A percentile compares a stretch with the other conserved stretches of the same genome.
These are phyloP conservation scores for Thalassarche chlororhynchos DNA, from an alignment of 2,113 vertebrate species.

Conservation along the genomic window DNA sequence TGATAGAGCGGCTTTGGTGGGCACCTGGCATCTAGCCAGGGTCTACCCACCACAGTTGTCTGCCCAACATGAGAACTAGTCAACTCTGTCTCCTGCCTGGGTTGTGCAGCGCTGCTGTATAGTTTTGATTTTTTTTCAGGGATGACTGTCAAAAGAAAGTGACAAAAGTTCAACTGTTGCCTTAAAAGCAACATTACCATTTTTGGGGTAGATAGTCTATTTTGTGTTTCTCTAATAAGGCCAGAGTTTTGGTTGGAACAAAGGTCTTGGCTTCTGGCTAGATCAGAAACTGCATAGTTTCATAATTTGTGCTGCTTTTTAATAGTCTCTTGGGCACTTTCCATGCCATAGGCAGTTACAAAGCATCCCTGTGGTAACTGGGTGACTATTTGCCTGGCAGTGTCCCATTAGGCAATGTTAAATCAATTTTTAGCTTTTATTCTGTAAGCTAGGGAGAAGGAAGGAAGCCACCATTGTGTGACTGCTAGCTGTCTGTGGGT, in stretches of 20 bases:
- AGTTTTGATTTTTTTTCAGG: background rate
- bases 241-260: background rate
- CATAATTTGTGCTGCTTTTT: background rate
- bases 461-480: background rate
- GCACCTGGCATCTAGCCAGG: no score
- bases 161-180: background rate
- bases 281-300: background rate
- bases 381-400: background rate
- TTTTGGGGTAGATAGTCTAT: background rate
- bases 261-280: background rate
- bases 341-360: background rate
- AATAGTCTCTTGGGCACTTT: background rate
- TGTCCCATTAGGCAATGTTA: background rate
- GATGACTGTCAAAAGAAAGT: background rate
- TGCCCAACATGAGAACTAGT: background rate
- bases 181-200: background rate
- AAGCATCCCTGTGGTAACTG: background rate
- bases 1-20: background rate
- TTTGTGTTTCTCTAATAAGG: background rate
- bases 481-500: background rate
- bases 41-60: background rate
- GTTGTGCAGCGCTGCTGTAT: background rate
- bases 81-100: background rate
- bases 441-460: background rate
- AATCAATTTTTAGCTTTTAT: conserved; percentile 4